Evolutionary conservation across 1,140 invertebrate genomes (phyloP).

Genomic region (Pseudoatta argentina): DNA sequence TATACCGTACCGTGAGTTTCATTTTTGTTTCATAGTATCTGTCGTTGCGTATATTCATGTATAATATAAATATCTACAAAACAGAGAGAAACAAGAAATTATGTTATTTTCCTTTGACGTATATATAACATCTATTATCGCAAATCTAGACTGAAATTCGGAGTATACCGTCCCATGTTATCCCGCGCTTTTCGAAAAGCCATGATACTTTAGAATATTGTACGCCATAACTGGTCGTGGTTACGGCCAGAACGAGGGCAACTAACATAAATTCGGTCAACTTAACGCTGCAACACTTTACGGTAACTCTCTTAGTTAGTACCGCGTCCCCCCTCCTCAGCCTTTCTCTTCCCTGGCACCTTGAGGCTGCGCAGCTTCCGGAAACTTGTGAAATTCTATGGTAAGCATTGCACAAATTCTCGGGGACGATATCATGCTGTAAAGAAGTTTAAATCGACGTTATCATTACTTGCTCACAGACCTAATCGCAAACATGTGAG

Average conservation of each 20-base stretch:
- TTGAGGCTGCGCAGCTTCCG: slow-evolving; percentile 40
- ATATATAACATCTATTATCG: background rate
- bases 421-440: slow-evolving; percentile 51
- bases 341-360: background rate
- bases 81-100: background rate
- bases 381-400: slow-evolving; percentile 64
- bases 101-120: background rate
- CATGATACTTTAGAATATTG: slow-evolving; percentile 17
- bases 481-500: slow-evolving; percentile 45
- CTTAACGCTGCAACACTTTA: slow-evolving; percentile 70
- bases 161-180: background rate
- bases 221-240: slow-evolving; percentile 32
- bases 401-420: slow-evolving; percentile 66
- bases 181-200: slow-evolving; percentile 33
- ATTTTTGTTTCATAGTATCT: background rate
- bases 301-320: slow-evolving; percentile 63
- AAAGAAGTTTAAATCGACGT: slow-evolving; percentile 65
- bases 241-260: slow-evolving; percentile 19
- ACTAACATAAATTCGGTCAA: slow-evolving; percentile 73
- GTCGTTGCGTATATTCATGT: background rate
- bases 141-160: background rate
- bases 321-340: too few species aligned
- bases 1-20: background rate
- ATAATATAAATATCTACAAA: background rate
- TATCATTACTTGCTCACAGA: slow-evolving; percentile 59